Base-by-base conservation (phyloP, 2,113 vertebrate genomes). In the Bungarus multicinctus region DNA sequence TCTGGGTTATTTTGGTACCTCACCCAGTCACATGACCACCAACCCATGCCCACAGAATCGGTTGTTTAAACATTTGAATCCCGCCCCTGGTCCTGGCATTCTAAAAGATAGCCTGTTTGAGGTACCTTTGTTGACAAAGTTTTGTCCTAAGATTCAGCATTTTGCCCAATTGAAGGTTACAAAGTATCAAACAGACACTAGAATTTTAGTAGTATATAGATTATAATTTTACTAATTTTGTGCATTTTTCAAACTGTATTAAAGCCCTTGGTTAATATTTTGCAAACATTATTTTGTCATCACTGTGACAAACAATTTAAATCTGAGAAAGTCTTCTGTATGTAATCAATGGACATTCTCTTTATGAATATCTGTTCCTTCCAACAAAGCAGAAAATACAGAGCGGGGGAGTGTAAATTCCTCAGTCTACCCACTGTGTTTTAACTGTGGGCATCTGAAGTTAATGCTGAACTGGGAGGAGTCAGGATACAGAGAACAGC, bases 401-500 rank as follows among this genome's bases (percentile, higher is more conserved):
- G 60, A 0, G 2, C 16, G 30, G n/a, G 4, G 11, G 52, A 9
- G 39, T 5, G 39, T 4, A 47, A 39, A 60, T 60, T 23, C 53
- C 50, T 39, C 14, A 27, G 47, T 6, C 8, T 25, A 55, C 53
- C 5, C 5, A 3, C 2, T 50, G 6, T 87, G 52, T 93, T 50
- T 89, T 34, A 58, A 55, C 89, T 45, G 45, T 7, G 22, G 30
- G 34, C 52, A 85, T 87, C 43, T 22, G 6, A n/a, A 50, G 8
- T 52, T 87, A 52, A 23, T n/a, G 25, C 12, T 60, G 5, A 53
- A 23, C n/a, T 93, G 89, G 23, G 58, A 11, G 16, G 30, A 55
- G 47, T 23, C 55, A 39, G 57, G 94, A 94, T n/a, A 39, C 27
- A 94, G 89, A 91, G 93, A 85, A 64, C 39, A 45, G 20, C 30